Evolutionary conservation across 2,113 vertebrate genomes (phyloP).

Genomic region (Hirundichthys speculiger): DNA sequence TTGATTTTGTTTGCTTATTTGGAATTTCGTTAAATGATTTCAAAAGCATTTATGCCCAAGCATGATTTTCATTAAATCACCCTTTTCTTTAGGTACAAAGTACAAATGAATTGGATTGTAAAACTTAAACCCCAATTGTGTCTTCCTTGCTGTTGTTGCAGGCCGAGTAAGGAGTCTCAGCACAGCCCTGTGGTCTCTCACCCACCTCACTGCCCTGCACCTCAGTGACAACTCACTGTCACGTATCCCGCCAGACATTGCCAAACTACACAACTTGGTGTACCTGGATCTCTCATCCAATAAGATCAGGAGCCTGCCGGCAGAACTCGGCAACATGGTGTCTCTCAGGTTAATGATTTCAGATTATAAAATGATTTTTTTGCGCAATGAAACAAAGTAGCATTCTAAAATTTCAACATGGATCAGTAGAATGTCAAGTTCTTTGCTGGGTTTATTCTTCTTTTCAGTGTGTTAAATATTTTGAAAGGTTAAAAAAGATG

Average conservation of each 20-base stretch:
- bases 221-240: slow-evolving; percentile 98
- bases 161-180: slow-evolving; percentile 96
- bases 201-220: slow-evolving; percentile 98
- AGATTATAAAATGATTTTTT: no score
- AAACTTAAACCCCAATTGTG: not conserved
- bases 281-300: slow-evolving; percentile 99
- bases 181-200: slow-evolving; percentile 94
- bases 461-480: not conserved
- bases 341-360: slow-evolving; percentile 90
- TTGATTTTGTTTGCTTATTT: no score
- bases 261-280: slow-evolving; percentile 98
- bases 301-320: slow-evolving; percentile 98
- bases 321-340: slow-evolving; percentile 99
- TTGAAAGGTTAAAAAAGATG: not conserved
- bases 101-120: no score
- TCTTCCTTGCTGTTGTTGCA: slow-evolving; percentile 43
- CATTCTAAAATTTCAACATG: not conserved
- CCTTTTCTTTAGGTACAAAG: no score
- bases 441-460: not conserved
- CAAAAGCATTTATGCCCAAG: no score
- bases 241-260: slow-evolving; percentile 98
- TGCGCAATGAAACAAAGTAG: not conserved
- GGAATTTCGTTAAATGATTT: no score
- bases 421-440: no score
- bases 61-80: no score